A percentile compares a stretch with the other conserved stretches of the same genome.
Evolutionary conservation across 2,797 vertebrate genomes (phyloP).

Genomic region (Trachops cirrhosus): DNA sequence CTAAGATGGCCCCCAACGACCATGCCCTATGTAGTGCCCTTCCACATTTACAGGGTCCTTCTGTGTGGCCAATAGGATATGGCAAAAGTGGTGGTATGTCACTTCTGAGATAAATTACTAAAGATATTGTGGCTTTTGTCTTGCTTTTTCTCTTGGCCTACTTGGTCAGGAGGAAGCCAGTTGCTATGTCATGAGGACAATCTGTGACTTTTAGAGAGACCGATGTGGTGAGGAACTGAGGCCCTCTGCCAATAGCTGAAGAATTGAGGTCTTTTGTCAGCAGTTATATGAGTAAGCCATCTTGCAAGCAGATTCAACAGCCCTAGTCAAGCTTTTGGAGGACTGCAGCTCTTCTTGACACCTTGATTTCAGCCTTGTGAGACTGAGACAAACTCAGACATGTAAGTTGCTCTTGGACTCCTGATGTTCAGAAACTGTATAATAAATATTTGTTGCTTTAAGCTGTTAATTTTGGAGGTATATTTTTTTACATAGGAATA

Average conservation of each 20-base stretch:
- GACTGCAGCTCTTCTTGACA: not conserved
- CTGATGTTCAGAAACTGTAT: not conserved
- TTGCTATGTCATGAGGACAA: not conserved
- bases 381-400: not conserved
- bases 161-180: not conserved
- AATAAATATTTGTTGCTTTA: not conserved
- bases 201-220: not conserved
- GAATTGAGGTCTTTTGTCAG: not conserved
- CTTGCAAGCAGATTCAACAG: not conserved
- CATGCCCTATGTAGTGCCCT: not conserved
- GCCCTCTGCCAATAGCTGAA: not conserved
- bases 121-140: not conserved
- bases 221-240: not conserved
- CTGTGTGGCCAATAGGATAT: not conserved
- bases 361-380: not conserved
- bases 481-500: constrained; percentile 8
- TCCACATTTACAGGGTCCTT: not conserved
- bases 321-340: not conserved
- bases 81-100: not conserved
- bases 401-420: not conserved
- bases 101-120: not conserved
- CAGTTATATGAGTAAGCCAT: not conserved
- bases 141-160: not conserved
- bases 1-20: not conserved
- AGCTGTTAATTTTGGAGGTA: not conserved